Conservation (phyloP, 2,888 invertebrate species). For the Perizoma affinitatum region DNA sequence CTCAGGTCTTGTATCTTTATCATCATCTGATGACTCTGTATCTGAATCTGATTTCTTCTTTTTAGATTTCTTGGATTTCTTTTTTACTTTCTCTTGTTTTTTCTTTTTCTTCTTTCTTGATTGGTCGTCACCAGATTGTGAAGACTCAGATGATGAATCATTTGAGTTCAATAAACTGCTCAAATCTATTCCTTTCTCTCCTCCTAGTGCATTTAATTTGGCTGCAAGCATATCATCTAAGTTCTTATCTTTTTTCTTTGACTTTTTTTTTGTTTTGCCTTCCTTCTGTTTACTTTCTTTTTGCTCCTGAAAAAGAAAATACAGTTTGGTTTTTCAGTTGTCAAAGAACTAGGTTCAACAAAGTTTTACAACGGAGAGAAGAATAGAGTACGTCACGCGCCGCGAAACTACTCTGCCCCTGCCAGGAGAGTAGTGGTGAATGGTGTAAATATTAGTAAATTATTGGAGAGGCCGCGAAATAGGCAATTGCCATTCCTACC, state of each 20-base stretch:
- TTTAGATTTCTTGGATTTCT: conserved; percentile 42
- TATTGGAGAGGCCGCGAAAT: no score
- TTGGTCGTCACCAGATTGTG: conserved; percentile 44
- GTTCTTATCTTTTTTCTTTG: conserved; percentile 74
- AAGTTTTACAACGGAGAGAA: no score
- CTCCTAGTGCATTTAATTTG: conserved; percentile 87
- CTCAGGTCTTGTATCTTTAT: conserved; percentile 31
- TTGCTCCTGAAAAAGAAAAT: conserved; percentile 55
- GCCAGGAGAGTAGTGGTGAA: no score
- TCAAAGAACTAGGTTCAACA: no score
- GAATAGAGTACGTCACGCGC: no score
- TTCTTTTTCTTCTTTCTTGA: conserved; percentile 51
- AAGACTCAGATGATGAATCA: conserved; percentile 61
- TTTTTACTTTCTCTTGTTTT: conserved; percentile 58
- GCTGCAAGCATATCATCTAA: conserved; percentile 88
- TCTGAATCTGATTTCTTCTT: conserved; percentile 40
- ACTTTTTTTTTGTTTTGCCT: conserved; percentile 77
- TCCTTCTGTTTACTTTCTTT: conserved; percentile 73
- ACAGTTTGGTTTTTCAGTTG: no score
- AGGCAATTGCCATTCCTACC: no score
- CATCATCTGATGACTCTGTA: conserved; percentile 34
- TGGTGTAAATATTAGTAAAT: no score
- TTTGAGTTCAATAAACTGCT: conserved; percentile 67
- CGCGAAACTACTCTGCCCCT: no score
- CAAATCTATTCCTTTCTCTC: conserved; percentile 63